These are phyloP conservation scores for Neoaliturus tenellus DNA, from an alignment of 2,888 invertebrate genomes.

Conservation along the genomic window DNA sequence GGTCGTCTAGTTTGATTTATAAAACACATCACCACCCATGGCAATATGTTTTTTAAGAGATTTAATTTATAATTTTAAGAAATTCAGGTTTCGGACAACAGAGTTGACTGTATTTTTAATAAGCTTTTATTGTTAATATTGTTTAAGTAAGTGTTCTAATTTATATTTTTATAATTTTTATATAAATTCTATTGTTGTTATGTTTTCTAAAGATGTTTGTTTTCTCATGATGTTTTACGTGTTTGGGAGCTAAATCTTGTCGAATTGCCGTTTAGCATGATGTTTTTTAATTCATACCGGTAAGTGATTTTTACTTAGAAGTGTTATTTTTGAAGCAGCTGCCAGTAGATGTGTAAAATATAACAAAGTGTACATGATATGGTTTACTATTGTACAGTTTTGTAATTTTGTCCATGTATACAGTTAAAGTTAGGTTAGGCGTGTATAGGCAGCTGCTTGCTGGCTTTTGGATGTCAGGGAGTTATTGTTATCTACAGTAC, in stretches of 20 bases:
- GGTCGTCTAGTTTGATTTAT: no score
- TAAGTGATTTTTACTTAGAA: neutral
- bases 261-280: neutral
- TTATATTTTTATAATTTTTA: conserved; percentile 30
- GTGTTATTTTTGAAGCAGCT: conserved; percentile 5
- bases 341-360: conserved; percentile 7
- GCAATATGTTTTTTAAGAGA: no score
- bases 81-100: no score
- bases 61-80: no score
- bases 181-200: conserved; percentile 21
- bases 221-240: neutral
- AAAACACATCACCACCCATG: no score
- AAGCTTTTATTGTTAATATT: conserved; percentile 21
- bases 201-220: conserved; percentile 24
- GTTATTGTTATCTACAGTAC: conserved; percentile 39
- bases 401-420: conserved; percentile 50
- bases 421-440: neutral
- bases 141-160: conserved; percentile 19
- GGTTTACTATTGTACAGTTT: conserved; percentile 48
- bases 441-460: conserved; percentile 23
- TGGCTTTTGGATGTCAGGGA: conserved; percentile 35
- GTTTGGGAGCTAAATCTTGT: neutral
- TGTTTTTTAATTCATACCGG: neutral
- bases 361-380: conserved; percentile 14
- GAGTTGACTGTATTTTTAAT: neutral